Evolutionary conservation across 2,888 invertebrate species (phyloP), one percentile per base, ranked within the genome.

Genomic region (Leptopilina drosophilae): DNA sequence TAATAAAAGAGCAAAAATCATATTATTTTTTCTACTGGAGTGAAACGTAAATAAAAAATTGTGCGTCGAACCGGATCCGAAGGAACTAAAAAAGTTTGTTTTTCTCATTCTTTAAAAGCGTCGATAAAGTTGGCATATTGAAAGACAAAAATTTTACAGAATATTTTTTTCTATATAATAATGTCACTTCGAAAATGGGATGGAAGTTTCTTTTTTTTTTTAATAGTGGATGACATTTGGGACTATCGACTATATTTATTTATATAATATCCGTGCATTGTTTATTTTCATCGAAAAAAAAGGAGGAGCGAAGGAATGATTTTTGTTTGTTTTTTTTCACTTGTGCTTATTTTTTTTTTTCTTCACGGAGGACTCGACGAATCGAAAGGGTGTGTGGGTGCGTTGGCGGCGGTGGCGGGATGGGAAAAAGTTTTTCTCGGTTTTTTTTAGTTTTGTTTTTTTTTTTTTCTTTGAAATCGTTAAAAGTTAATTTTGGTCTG

Each of bases 401-500:
- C 56, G 73, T 73, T 53, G 56, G 33, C 56, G 73, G 73, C 73
- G 73, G 73, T 42, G 33, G 33, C 53, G 73, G 73, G 73, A 11
- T 73, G 56, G 56, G 73, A 59, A 42, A 33, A 73, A 33, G 33
- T 8, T 73, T 73, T 73, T 59, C 53, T 73, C 73, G 40, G 56
- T 26, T 73, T 73, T 49, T 49, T 49, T 49, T 49, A 11, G 9
- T 49, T 49, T 49, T 12, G 4, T 49, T 49, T 12, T 49, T 49
- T 12, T 49, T 49, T 11, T 12, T 49, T 73, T 73, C 56, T 73
- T 73, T 59, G 15, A 77, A 66, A 81, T 84, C 75, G 81, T 83
- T 83, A 81, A 49, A 83, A 84, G 87, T 87, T 89, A 89, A 84
- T 90, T 49, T 89, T 73, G 73, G 73, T 73, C 73, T 90, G 87